Conservation (phyloP, 2,113 vertebrate genomes). For the Cyprinodon variegatus region DNA sequence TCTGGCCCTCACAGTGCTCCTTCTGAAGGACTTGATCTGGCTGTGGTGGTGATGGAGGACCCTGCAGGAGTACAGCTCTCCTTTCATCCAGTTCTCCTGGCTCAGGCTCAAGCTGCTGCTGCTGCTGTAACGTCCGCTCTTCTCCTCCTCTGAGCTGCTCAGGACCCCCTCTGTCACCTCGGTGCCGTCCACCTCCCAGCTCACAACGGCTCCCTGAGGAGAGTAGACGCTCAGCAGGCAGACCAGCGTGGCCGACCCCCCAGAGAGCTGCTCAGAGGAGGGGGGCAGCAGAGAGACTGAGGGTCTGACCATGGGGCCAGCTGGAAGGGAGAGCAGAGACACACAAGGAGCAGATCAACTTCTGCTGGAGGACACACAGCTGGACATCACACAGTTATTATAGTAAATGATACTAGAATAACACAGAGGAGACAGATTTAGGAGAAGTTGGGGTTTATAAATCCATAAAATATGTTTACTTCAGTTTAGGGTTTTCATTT, state of each 20-base stretch:
- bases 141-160: constrained; percentile 54
- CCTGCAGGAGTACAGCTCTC: constrained; percentile 40
- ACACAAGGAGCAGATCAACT: not conserved
- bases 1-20: constrained; percentile 46
- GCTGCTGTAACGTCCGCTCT: constrained; percentile 45
- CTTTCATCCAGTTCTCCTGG: constrained; percentile 42
- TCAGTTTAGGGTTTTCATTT: not conserved
- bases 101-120: constrained; percentile 52
- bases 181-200: constrained; percentile 43
- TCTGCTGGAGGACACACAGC: not conserved
- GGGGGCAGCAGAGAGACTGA: constrained; percentile 45
- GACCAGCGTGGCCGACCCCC: constrained; percentile 33
- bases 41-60: constrained; percentile 42
- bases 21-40: constrained; percentile 17
- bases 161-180: constrained; percentile 47
- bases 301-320: constrained; percentile 33
- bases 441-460: not conserved
- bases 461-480: not conserved
- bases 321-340: constrained; percentile 29
- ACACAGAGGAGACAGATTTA: not conserved
- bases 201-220: constrained; percentile 42
- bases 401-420: not conserved
- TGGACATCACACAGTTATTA: not conserved
- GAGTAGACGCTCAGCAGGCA: constrained; percentile 48
- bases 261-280: constrained; percentile 39